Evolutionary conservation across 2,888 invertebrate genomes (phyloP), one percentile per base, ranked within the genome.

Genomic region (Caenorhabditis doughertyi): DNA sequence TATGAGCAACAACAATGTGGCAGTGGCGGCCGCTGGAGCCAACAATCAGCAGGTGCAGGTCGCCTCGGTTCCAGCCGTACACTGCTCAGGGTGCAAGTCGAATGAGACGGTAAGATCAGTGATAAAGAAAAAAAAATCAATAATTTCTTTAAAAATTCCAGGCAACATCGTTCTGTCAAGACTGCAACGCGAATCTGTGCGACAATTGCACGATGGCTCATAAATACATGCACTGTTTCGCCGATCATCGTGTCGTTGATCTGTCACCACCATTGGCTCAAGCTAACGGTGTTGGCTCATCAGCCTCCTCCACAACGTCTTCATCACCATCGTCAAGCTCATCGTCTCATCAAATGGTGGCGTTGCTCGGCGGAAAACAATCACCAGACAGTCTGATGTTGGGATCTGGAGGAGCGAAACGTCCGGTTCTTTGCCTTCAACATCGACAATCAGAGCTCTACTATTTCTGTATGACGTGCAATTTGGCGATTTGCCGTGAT

Each of bases 181-280:
- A 98, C 93, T 99, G 98, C 93, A 96, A 96, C 92, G 97, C 97
- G 92, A 96, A 96, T 92, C 94, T 99, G 89, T 98, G 98, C 93
- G 95, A 96, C 80, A 97, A 97, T 93, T 98, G 98, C 94, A 96
- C 97, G 91, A 97, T 97, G 95, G 98, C 98, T 84, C 98, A 98
- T 93, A 96, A 97, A 93, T 97, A 96, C 93, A 98, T 98, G 97
- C 97, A 97, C 93, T 98, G 97, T 93, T 98, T 98, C 93, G 97
- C 97, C 92, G 97, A 90, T 9, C 92, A 92, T 80, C 87, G 85
- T 8, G 90, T 92, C 47, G 86, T 89, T 42, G 81, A 74, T 11
- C 64, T 85, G 44, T 3, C 58, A 18, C 9, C 51, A 53, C 8
- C 58, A 39, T 39, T 9, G 13, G 32, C 32, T 47, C 13, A 21